Base-by-base conservation (phyloP, 1,140 invertebrate genomes). In the Procambarus clarkii region DNA sequence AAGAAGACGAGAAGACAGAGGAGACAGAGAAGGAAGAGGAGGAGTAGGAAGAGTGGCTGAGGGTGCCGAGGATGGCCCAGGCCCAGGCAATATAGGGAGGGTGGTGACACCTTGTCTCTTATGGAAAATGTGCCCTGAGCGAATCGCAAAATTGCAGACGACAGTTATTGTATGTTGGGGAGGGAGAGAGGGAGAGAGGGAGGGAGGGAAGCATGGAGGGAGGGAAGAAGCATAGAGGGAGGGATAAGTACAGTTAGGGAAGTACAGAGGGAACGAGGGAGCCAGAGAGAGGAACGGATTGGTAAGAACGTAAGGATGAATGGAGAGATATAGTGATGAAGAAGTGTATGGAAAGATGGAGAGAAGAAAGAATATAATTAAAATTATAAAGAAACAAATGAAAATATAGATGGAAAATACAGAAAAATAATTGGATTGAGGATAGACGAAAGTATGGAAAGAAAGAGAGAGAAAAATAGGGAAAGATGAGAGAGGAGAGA, bases 121-220 rank as follows among this genome's bases (percentile, higher is more conserved):
- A 74, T 24, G 69, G 69, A 74, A 74, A 74, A 74, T 74, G 69
- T 74, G 13, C 13, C 4, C 69, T 74, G 69, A 34, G 24, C 69
- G 69, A 74, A 24, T 74, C 69, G n/a, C 24, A 34, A 74, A n/a
- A 74, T 74, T 74, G 69, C 34, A n/a, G 69, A 24, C 69, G 69
- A 74, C 69, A 74, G 69, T 4, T 34, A 34, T 74, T 74, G 69
- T 74, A n/a, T 74, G 69, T 34, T 34, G 69, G 69, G n/a, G 4
- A 34, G 69, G n/a, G 24, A 7, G 69, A 24, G n/a, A 34, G 4
- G 11, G 69, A 74, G 3, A 11, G n/a, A 5, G 18, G 18, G 13
- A 34, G 24, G 69, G 24, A 69, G 18, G 60, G 18, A 64, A 4
- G 18, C 3, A 9, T 15, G 18, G 60, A 64, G 18, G 60, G 18